These are phyloP conservation scores for Drosophila atripex DNA, from an alignment of 2,888 invertebrate genomes.

Conservation along the genomic window DNA sequence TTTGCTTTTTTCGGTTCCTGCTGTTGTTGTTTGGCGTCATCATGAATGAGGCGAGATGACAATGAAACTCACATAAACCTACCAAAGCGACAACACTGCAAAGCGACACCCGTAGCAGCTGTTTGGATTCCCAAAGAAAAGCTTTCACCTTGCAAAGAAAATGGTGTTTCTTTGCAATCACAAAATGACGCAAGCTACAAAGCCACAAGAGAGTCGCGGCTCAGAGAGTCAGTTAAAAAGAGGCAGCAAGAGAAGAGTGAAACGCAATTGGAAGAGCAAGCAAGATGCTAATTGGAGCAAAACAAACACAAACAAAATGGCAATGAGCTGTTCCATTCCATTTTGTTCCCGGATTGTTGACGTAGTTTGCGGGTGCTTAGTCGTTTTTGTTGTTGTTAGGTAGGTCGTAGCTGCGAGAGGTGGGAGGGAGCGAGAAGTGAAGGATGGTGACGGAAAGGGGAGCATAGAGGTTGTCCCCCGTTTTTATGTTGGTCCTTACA, in stretches of 20 bases:
- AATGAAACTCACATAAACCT: conserved; percentile 66
- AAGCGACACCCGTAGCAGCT: conserved; percentile 65
- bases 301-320: conserved; percentile 77
- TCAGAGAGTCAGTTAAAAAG: neutral
- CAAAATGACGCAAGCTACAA: conserved; percentile 72
- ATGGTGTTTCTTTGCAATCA: conserved; percentile 60
- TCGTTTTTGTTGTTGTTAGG: conserved; percentile 49
- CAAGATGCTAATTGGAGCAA: conserved; percentile 73
- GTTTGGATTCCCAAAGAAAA: conserved; percentile 74
- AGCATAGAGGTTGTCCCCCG: conserved; percentile 21
- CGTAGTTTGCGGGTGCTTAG: conserved; percentile 47
- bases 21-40: conserved; percentile 52
- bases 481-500: conserved; percentile 71
- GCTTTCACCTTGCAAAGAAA: conserved; percentile 69
- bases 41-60: conserved; percentile 74
- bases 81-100: conserved; percentile 58
- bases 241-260: conserved; percentile 9
- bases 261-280: conserved; percentile 18
- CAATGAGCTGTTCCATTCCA: conserved; percentile 73
- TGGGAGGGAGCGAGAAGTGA: conserved; percentile 9
- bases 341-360: conserved; percentile 61
- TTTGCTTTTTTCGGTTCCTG: conserved; percentile 30
- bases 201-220: conserved; percentile 48
- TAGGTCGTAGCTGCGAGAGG: conserved; percentile 50
- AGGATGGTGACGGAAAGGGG: conserved; percentile 7